Evolutionary conservation across 2,797 vertebrate species (phyloP).

Genomic region (Melanotaenia pygmaea): DNA sequence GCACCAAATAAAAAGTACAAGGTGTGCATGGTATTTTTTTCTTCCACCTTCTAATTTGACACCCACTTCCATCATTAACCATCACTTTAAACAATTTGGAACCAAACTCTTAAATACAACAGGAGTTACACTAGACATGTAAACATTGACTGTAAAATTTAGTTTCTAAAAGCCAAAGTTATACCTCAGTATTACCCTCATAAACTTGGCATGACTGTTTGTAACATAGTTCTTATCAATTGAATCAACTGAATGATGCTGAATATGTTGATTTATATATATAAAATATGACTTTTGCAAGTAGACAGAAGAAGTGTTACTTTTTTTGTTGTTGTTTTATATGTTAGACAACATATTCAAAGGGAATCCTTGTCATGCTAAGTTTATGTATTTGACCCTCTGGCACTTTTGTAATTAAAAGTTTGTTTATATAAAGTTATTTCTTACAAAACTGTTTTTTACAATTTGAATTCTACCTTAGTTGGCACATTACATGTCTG

Average conservation of each 20-base stretch:
- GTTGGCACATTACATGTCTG: slow-evolving; percentile 68
- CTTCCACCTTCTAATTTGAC: slow-evolving; percentile 47
- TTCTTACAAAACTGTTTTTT: slow-evolving; percentile 76
- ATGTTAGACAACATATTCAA: slow-evolving; percentile 41
- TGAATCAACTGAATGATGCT: slow-evolving; percentile 17
- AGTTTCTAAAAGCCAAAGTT: slow-evolving; percentile 59
- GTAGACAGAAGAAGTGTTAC: slow-evolving; percentile 2
- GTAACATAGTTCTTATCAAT: slow-evolving; percentile 10
- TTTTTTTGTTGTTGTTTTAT: not conserved
- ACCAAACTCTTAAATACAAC: slow-evolving; percentile 61
- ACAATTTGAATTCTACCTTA: slow-evolving; percentile 68
- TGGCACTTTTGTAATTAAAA: slow-evolving; percentile 67
- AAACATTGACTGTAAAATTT: slow-evolving; percentile 46
- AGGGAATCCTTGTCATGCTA: slow-evolving; percentile 55
- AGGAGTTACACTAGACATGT: slow-evolving; percentile 60
- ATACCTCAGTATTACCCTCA: slow-evolving; percentile 35
- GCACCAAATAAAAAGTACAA: slow-evolving; percentile 68
- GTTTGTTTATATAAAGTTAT: slow-evolving; percentile 67
- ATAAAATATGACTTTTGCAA: slow-evolving; percentile 41
- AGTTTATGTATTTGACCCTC: slow-evolving; percentile 60
- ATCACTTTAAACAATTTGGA: slow-evolving; percentile 51
- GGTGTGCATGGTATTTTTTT: slow-evolving; percentile 40
- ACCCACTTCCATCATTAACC: slow-evolving; percentile 55
- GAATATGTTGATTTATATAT: slow-evolving; percentile 9
- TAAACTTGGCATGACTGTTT: slow-evolving; percentile 60